Evolutionary conservation across 2,888 invertebrate species (phyloP).

Genomic region (Entomobrya multifasciata): DNA sequence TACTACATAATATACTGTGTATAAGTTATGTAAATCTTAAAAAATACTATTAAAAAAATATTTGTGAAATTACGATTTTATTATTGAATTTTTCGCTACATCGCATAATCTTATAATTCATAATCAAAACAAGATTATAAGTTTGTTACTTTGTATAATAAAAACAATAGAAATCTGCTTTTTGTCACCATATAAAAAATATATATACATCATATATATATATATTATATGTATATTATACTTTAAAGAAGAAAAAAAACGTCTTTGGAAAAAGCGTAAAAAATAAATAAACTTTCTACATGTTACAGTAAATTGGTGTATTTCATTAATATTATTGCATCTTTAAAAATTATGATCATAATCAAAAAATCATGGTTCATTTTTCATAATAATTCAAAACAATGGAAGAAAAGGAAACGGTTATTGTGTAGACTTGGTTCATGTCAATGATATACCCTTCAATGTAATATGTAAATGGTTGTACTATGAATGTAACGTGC

Average conservation of each 20-base stretch:
- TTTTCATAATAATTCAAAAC: too few species aligned
- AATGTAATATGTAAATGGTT: too few species aligned
- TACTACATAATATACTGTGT: slow-evolving; percentile 45
- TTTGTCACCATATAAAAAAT: slow-evolving; percentile 68
- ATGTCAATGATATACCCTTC: too few species aligned
- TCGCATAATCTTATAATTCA: slow-evolving; percentile 57
- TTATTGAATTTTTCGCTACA: slow-evolving; percentile 73
- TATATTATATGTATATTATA: not conserved
- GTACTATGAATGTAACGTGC: too few species aligned
- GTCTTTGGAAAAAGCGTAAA: slow-evolving; percentile 30
- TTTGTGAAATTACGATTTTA: slow-evolving; percentile 73
- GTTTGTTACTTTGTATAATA: slow-evolving; percentile 74
- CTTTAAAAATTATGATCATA: not conserved
- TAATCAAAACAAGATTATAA: slow-evolving; percentile 57
- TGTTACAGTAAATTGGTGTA: slow-evolving; percentile 23
- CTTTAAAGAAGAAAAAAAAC: not conserved
- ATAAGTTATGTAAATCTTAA: slow-evolving; percentile 47
- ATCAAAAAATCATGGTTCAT: not conserved
- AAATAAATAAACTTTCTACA: slow-evolving; percentile 49
- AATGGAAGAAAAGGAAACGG: too few species aligned
- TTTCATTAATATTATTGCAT: not conserved
- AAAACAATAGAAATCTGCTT: slow-evolving; percentile 67
- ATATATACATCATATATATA: slow-evolving; percentile 29
- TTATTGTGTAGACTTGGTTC: too few species aligned
- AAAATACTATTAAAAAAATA: slow-evolving; percentile 53